These are phyloP conservation scores for Paracentrotus lividus DNA, from an alignment of 53 echinoderm and acorn worm species.

Conservation along the genomic window DNA sequence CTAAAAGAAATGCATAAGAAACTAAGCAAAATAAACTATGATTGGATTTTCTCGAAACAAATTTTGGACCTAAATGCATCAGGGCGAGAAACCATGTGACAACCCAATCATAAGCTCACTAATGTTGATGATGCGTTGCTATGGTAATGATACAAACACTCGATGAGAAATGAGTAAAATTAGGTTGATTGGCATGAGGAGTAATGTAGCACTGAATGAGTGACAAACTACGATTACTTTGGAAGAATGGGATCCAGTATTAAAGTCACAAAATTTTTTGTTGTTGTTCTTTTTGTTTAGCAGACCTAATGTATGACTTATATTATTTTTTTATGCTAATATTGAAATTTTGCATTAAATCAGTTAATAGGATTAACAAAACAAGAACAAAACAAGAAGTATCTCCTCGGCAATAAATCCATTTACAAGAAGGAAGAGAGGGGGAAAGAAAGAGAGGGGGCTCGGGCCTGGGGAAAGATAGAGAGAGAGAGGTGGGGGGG, in stretches of 20 bases:
- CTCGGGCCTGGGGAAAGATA: neutral
- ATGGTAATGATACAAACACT: constrained; percentile 23
- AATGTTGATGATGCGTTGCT: neutral
- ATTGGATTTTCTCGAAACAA: neutral
- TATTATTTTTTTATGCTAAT: too few species aligned
- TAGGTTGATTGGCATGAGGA: constrained; percentile 53
- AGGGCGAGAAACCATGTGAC: neutral
- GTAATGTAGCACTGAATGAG: neutral
- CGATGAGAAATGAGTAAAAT: constrained; percentile 30
- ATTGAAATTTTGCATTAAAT: too few species aligned
- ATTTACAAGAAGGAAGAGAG: neutral
- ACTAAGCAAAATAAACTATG: too few species aligned
- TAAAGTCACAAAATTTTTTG: neutral
- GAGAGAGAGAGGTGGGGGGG: too few species aligned
- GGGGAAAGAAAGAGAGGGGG: neutral
- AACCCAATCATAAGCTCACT: neutral
- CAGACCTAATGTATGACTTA: too few species aligned
- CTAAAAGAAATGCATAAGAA: too few species aligned
- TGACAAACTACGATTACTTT: constrained; percentile 17
- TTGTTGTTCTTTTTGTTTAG: too few species aligned
- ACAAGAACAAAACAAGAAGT: neutral
- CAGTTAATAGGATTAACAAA: neutral
- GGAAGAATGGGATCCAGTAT: neutral
- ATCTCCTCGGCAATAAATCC: too few species aligned
- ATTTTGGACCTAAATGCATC: neutral